Conservation (phyloP, 92 coral and sea anemone species). For the Desmophyllum pertusum region DNA sequence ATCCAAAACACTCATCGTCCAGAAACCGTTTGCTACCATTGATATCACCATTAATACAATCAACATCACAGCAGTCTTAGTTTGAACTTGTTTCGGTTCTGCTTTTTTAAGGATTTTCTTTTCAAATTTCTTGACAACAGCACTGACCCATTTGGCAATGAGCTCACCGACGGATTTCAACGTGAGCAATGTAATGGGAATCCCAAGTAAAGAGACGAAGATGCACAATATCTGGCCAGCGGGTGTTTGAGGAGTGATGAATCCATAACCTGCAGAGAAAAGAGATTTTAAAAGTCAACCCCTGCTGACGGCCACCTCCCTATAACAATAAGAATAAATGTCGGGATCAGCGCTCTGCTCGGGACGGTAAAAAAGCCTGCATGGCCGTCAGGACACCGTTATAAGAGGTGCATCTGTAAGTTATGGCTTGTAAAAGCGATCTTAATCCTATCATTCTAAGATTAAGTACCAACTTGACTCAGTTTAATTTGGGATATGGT, state of each 20-base stretch:
- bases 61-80: constrained; percentile 16
- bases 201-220: constrained; percentile 32
- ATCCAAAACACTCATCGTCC: neutral
- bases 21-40: constrained; percentile 1
- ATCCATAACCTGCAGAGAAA: constrained; percentile 18
- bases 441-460: no score
- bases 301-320: neutral
- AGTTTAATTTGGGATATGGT: no score
- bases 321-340: no score
- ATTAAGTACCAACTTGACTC: no score
- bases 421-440: no score
- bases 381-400: no score
- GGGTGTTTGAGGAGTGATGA: constrained; percentile 53
- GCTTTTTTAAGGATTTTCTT: constrained; percentile 7
- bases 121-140: constrained; percentile 1
- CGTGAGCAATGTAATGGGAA: constrained; percentile 34
- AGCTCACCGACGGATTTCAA: constrained; percentile 44
- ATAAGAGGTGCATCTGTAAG: no score
- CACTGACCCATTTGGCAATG: constrained; percentile 6
- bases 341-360: no score
- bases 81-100: neutral
- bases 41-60: neutral
- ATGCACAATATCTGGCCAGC: constrained; percentile 50
- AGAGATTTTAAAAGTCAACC: neutral
- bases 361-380: no score